phyloP scores from a whole-genome alignment of 2,888 invertebrate genomes.

The Campoplex capitator region DNA sequence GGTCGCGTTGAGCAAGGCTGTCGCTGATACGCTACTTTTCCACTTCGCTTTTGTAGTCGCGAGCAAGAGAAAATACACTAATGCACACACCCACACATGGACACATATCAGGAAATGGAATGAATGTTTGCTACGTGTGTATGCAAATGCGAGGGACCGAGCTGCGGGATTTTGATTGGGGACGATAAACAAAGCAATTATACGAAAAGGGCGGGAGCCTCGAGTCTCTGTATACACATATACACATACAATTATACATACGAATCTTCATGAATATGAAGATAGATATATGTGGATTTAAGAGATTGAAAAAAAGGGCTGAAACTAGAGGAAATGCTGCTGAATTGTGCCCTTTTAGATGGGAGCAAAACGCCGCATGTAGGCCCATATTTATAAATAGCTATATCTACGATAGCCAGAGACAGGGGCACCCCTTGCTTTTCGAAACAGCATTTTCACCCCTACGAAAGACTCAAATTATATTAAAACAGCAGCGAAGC shows the following conservation, averaged over 20 bases:
- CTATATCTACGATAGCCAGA: conserved; percentile 51
- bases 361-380: background rate
- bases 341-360: background rate
- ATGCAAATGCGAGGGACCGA: conserved; percentile 79
- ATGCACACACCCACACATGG: background rate
- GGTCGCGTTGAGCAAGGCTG: conserved; percentile 8
- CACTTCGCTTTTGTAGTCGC: conserved; percentile 8
- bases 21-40: conserved; percentile 46
- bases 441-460: conserved; percentile 23
- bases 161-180: conserved; percentile 77
- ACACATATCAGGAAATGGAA: conserved; percentile 18
- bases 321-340: background rate
- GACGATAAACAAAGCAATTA: conserved; percentile 84
- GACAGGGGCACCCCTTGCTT: conserved; percentile 60
- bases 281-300: background rate
- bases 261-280: background rate
- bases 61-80: background rate
- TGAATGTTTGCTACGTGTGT: conserved; percentile 72
- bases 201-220: conserved; percentile 80
- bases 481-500: conserved; percentile 32
- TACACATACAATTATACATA: background rate
- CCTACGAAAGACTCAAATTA: conserved; percentile 49
- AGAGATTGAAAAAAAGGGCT: background rate
- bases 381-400: background rate
- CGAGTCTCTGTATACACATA: conserved; percentile 57